Base-by-base conservation (phyloP, 64 coral and sea anemone genomes). In the Montipora sp. region DNA sequence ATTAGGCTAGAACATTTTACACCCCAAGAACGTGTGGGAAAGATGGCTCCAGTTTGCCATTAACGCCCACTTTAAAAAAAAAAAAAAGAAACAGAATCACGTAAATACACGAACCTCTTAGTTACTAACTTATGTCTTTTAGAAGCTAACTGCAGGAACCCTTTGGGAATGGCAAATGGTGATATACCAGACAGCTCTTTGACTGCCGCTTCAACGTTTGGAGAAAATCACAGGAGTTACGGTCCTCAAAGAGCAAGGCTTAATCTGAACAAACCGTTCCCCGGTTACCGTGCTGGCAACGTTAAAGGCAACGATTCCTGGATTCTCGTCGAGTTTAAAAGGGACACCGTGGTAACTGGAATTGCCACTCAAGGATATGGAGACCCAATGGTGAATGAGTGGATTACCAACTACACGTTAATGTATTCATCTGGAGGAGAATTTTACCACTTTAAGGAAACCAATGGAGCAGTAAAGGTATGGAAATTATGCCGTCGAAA, bases 291-390 rank as follows among this genome's bases (percentile, higher is more conserved):
- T 9, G 82, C 72, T 8, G 55, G 43, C 47, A 8, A 9, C 44
- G 4, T 59, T 36, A 13, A 4, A 1, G 18, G 7, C 3, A 68
- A 93, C 14, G 63, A 86, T n/a, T 48, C 74, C 0, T 93, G 83
- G 82, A 69, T 93, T 15, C 68, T n/a, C 16, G 60, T 87, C 8
- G 47, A 93, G 6, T 58, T 93, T 13, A 53, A 73, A 9, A 76
- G 87, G 15, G 53, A 84, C 0, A 87, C 72, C 24, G 21, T 93
- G 9, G n/a, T 93, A 27, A 93, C 91, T 24, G 91, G 91, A 3
- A 67, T 93, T 23, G 27, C 91, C 3, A 93, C 91, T 18, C 91
- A 87, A 46, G 91, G 91, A 58, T 87, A 93, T 70, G 83, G 83
- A 18, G 91, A 78, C n/a, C 77, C 48, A 9, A 69, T 6, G 5